Evolutionary conservation across 2,113 vertebrate genomes (phyloP).

Genomic region (Euleptes europaea): DNA sequence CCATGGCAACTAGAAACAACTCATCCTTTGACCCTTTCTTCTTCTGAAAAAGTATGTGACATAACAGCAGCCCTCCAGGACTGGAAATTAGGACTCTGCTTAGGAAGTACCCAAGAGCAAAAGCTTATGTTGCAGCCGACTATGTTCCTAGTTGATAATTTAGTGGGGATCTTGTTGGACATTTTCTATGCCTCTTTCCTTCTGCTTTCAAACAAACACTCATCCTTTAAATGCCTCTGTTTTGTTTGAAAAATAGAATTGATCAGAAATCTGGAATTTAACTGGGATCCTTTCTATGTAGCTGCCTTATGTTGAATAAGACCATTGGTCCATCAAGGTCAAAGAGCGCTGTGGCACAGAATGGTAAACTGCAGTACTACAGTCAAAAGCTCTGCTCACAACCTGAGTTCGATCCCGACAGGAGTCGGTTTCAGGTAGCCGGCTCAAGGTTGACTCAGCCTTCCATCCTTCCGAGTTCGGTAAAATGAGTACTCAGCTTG

Average conservation of each 20-base stretch:
- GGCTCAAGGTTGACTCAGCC: no score
- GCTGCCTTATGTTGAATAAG: not conserved
- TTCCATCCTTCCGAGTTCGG: no score
- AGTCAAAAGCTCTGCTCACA: no score
- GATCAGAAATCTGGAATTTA: not conserved
- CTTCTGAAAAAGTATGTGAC: not conserved
- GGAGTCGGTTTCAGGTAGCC: no score
- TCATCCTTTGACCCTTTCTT: not conserved
- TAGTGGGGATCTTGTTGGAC: not conserved
- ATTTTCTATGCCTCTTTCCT: not conserved
- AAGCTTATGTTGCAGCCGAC: not conserved
- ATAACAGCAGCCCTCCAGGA: not conserved
- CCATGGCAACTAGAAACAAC: constrained; percentile 10
- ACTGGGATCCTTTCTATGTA: not conserved
- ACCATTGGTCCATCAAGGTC: no score
- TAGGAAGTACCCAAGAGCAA: constrained; percentile 9
- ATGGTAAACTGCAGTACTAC: no score
- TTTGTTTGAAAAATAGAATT: not conserved
- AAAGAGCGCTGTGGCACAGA: no score
- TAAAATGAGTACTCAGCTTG: no score
- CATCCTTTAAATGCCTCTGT: not conserved
- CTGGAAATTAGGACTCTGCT: not conserved
- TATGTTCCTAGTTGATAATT: constrained; percentile 26
- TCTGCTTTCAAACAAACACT: constrained; percentile 25
- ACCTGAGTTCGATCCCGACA: no score